Conservation (phyloP, 2,888 invertebrate genomes). For the Galerucella nymphaeae region DNA sequence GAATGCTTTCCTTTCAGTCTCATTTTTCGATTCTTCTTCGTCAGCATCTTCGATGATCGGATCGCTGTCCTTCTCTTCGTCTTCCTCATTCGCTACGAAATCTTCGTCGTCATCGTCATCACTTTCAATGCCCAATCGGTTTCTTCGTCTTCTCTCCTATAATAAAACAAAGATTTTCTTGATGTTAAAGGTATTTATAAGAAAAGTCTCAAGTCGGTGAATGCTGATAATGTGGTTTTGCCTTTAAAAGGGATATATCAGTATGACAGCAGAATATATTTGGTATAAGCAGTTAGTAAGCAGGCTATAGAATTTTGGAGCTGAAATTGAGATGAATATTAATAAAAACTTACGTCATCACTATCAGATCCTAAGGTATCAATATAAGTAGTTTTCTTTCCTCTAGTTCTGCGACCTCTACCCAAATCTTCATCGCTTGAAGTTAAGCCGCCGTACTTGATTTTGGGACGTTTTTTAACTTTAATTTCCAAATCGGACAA, state of each 20-base stretch:
- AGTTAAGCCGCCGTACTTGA: constrained; percentile 71
- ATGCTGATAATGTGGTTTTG: too few species aligned
- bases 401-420: constrained; percentile 74
- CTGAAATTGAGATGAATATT: too few species aligned
- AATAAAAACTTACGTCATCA: constrained; percentile 71
- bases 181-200: not conserved
- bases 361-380: constrained; percentile 81
- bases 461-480: constrained; percentile 63
- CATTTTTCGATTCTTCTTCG: constrained; percentile 44
- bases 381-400: constrained; percentile 80
- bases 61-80: constrained; percentile 43
- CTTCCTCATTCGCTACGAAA: constrained; percentile 66
- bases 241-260: too few species aligned
- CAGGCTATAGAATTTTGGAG: too few species aligned
- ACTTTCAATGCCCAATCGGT: constrained; percentile 64
- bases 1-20: constrained; percentile 44
- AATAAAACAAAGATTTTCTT: constrained; percentile 15
- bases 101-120: constrained; percentile 67
- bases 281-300: too few species aligned
- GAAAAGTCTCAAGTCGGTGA: too few species aligned
- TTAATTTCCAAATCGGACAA: constrained; percentile 40
- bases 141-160: constrained; percentile 64
- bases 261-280: too few species aligned
- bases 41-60: constrained; percentile 47
- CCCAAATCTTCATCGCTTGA: constrained; percentile 67